Evolutionary conservation across 2,888 invertebrate genomes (phyloP), one percentile per base, ranked within the genome.

Genomic region (Caenorhabditis drosophilae): DNA sequence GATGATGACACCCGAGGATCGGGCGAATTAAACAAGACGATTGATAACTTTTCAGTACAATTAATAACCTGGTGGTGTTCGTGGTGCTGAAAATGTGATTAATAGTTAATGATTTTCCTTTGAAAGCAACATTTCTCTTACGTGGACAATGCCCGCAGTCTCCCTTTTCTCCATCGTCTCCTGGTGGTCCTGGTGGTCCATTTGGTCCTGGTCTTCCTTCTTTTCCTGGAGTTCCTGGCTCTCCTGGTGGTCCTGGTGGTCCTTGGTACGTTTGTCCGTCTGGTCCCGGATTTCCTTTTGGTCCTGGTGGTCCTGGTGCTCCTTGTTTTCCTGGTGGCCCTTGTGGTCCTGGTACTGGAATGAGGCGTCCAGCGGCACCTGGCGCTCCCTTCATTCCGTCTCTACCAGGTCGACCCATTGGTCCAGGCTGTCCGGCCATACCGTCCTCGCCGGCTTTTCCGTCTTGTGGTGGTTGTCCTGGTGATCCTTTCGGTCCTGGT

Each of bases 401-500:
- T 49, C 76, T 57, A 53, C 76, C 76, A 44, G 76, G 76, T 45
- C 76, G 38, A 56, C 76, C 76, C 44, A 76, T 70, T 38, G 76
- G 76, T 57, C 76, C 76, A 48, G 76, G 73, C 52, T 76, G 76
- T 59, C 76, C 76, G 45, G 70, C 67, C 76, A 76, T 76, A 41
- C 76, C 76, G 55, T 73, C 70, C 50, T 76, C 76, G 56, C 76
- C 76, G 35, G 70, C 47, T 44, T 61, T 62, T 62, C 76, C 76
- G 60, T 76, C 75, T 58, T 70, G 68, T 49, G 75, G 75, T 36
- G 75, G 71, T 56, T 76, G 75, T 73, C 76, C 76, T 49, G 74
- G 73, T 46, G 70, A 59, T 74, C 82, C 82, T 70, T 81, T 81
- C 34, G 80, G 79, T 66, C 81, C 81, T 53, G 78, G 76, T 38